Conservation (phyloP, 2,797 vertebrate species). For the Philypnodon macrostomus region DNA sequence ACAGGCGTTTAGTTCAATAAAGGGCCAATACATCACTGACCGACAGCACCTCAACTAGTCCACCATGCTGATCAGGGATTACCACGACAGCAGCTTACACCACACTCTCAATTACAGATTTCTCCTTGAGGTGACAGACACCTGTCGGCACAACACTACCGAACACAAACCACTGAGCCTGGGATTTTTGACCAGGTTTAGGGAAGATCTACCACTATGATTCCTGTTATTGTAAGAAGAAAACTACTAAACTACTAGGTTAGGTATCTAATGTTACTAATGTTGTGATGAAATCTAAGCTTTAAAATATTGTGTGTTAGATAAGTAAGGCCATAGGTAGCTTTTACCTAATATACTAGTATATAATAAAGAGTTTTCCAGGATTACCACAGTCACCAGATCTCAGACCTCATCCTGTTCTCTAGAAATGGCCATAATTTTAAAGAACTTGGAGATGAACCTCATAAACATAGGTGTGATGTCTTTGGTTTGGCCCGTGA, state of each 20-base stretch:
- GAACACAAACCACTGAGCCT: background rate
- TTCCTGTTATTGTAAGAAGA: too few relatives aligned
- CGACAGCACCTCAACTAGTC: slow-evolving; percentile 52
- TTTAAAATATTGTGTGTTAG: too few relatives aligned
- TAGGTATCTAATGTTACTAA: too few relatives aligned
- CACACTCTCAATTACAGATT: slow-evolving; percentile 41
- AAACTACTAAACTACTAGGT: too few relatives aligned
- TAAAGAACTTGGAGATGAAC: background rate
- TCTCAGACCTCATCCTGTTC: too few relatives aligned
- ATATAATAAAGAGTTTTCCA: too few relatives aligned
- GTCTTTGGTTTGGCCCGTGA: slow-evolving; percentile 1
- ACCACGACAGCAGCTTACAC: slow-evolving; percentile 34
- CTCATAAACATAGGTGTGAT: slow-evolving; percentile 31
- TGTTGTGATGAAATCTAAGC: too few relatives aligned
- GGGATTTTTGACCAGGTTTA: background rate
- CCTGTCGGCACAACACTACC: background rate
- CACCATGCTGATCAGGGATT: slow-evolving; percentile 47
- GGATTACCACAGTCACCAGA: too few relatives aligned
- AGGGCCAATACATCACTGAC: slow-evolving; percentile 31
- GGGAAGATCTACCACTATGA: too few relatives aligned
- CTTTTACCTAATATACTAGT: too few relatives aligned
- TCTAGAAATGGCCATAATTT: background rate
- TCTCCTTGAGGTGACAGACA: slow-evolving; percentile 17
- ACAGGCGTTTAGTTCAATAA: slow-evolving; percentile 11
- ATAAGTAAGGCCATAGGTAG: too few relatives aligned